Percentiles rank a stretch among this genome's conserved stretches.
Evolutionary conservation across 2,888 invertebrate species (phyloP).

Genomic region (Volucella inanis): DNA sequence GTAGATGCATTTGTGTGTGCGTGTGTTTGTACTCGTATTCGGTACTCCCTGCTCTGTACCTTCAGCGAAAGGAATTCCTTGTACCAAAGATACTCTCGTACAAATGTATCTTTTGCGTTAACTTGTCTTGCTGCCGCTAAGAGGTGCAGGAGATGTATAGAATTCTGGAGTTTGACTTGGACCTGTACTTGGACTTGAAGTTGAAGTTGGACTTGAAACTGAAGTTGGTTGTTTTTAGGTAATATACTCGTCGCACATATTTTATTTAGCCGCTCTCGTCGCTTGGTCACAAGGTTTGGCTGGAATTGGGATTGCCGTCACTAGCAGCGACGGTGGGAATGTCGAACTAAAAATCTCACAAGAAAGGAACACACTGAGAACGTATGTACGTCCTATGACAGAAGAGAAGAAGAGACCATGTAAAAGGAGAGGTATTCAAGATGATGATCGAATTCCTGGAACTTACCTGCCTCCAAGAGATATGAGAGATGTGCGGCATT

Average conservation of each 20-base stretch:
- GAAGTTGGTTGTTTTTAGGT: constrained; percentile 57
- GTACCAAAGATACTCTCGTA: constrained; percentile 35
- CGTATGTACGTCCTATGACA: background rate
- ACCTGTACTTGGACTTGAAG: constrained; percentile 12
- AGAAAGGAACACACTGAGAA: constrained; percentile 25
- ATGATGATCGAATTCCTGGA: constrained; percentile 80
- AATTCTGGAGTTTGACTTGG: background rate
- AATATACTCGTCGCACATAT: constrained; percentile 73
- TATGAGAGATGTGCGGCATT: constrained; percentile 75
- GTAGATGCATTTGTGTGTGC: constrained; percentile 39
- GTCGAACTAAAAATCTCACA: constrained; percentile 64
- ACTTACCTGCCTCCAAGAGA: constrained; percentile 76
- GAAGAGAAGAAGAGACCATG: constrained; percentile 17
- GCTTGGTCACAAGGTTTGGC: constrained; percentile 40
- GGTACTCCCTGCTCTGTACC: background rate
- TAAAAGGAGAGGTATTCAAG: constrained; percentile 59
- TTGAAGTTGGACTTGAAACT: constrained; percentile 22
- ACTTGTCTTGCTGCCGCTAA: background rate
- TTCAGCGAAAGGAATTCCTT: constrained; percentile 63
- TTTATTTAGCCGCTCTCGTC: constrained; percentile 56
- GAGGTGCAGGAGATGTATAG: constrained; percentile 1
- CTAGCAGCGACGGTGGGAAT: constrained; percentile 61
- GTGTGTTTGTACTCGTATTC: constrained; percentile 25
- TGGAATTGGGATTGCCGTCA: constrained; percentile 18
- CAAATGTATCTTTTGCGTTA: constrained; percentile 60